Evolutionary conservation across 2,797 vertebrate species (phyloP).

Genomic region (Syngnathus acus): DNA sequence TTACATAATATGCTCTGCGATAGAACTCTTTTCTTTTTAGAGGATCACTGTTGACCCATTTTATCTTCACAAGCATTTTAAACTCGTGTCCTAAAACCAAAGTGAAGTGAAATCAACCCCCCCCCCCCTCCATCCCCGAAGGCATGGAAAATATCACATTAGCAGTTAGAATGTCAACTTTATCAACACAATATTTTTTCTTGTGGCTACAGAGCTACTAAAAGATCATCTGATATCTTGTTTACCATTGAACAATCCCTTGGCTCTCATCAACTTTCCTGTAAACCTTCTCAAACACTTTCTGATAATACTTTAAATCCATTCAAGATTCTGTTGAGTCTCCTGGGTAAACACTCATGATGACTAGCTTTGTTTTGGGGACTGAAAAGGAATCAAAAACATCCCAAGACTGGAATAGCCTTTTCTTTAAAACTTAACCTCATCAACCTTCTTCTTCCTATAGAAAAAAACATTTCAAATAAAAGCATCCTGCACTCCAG

Average conservation of each 20-base stretch:
- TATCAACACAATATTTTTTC: not conserved
- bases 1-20: not conserved
- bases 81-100: not conserved
- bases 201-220: conserved; percentile 15
- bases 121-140: not conserved
- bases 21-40: not conserved
- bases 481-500: conserved; percentile 14
- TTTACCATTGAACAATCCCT: conserved; percentile 52
- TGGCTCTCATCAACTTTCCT: conserved; percentile 51
- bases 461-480: conserved; percentile 18
- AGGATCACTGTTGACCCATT: no score
- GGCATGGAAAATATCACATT: not conserved
- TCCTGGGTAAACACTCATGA: not conserved
- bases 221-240: conserved; percentile 31
- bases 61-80: not conserved
- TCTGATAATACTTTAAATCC: conserved; percentile 32
- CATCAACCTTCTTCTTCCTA: conserved; percentile 39
- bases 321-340: not conserved
- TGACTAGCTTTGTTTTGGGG: conserved; percentile 21
- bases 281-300: conserved; percentile 58
- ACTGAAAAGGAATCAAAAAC: conserved; percentile 40
- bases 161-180: not conserved
- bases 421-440: conserved; percentile 11
- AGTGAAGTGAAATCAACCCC: not conserved
- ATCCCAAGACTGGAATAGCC: conserved; percentile 35